These are phyloP conservation scores for Corvus hawaiiensis DNA, from an alignment of 2,113 vertebrate species.

Conservation along the genomic window DNA sequence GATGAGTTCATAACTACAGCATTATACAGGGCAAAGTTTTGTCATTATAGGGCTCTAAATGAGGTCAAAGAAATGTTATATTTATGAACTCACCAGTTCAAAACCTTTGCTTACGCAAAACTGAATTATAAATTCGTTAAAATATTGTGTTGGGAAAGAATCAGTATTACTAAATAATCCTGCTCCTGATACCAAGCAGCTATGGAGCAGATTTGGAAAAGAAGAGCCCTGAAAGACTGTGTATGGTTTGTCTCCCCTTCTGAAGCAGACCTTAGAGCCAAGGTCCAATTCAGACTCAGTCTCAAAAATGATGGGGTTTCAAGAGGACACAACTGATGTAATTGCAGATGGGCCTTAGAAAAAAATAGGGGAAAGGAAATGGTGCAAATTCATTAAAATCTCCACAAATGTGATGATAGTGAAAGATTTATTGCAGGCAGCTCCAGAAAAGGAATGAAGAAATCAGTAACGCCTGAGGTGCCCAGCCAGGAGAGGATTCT, in stretches of 20 bases:
- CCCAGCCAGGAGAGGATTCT: conserved; percentile 60
- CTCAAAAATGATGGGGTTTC: background rate
- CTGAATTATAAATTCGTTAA: background rate
- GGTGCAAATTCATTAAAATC: background rate
- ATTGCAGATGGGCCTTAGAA: background rate
- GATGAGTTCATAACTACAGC: background rate
- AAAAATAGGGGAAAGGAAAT: background rate
- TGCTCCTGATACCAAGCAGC: background rate
- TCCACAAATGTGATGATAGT: background rate
- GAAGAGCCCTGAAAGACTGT: background rate
- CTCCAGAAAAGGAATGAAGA: background rate
- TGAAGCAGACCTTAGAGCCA: background rate
- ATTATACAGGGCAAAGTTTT: background rate
- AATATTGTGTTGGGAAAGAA: background rate
- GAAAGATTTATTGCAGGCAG: background rate
- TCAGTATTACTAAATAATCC: background rate
- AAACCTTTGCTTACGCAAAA: background rate
- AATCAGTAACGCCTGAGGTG: background rate
- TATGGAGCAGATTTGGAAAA: background rate
- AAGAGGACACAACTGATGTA: background rate
- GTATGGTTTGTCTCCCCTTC: background rate
- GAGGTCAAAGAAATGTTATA: background rate
- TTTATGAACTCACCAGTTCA: background rate
- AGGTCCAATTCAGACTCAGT: background rate
- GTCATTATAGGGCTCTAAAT: background rate